These are phyloP conservation scores for Festucalex cinctus DNA, from an alignment of 2,113 vertebrate genomes.

Conservation along the genomic window DNA sequence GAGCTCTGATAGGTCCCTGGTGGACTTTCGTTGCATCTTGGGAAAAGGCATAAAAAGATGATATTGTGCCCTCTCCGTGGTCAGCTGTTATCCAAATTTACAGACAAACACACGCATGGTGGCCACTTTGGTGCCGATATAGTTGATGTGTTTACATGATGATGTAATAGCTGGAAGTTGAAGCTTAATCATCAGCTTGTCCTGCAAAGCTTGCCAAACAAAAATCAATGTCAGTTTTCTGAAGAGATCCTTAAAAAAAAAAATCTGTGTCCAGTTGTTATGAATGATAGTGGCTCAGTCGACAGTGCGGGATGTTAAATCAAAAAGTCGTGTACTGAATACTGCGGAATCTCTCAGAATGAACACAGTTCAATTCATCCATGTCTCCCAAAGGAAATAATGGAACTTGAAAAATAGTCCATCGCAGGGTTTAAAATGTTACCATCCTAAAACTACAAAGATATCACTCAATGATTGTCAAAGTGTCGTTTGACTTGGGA, in stretches of 20 bases:
- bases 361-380: background rate
- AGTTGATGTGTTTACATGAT: slow-evolving; percentile 45
- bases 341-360: background rate
- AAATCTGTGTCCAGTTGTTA: background rate
- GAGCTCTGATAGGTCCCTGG: background rate
- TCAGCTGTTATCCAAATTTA: slow-evolving; percentile 44
- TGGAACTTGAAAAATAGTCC: background rate
- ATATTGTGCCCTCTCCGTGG: slow-evolving; percentile 30
- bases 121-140: slow-evolving; percentile 19
- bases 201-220: slow-evolving; percentile 14
- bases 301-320: background rate
- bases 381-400: background rate
- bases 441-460: background rate
- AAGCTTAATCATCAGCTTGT: slow-evolving; percentile 61
- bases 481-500: background rate
- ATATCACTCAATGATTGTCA: background rate
- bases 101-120: slow-evolving; percentile 14
- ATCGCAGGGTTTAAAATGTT: background rate
- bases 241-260: background rate
- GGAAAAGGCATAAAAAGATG: slow-evolving; percentile 20
- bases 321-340: background rate
- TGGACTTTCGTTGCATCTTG: slow-evolving; percentile 25
- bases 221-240: slow-evolving; percentile 21
- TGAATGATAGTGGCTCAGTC: background rate
- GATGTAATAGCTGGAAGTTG: slow-evolving; percentile 47